phyloP scores from a whole-genome alignment of 2,888 invertebrate genomes.

The Venustoraphidia nigricollis region DNA sequence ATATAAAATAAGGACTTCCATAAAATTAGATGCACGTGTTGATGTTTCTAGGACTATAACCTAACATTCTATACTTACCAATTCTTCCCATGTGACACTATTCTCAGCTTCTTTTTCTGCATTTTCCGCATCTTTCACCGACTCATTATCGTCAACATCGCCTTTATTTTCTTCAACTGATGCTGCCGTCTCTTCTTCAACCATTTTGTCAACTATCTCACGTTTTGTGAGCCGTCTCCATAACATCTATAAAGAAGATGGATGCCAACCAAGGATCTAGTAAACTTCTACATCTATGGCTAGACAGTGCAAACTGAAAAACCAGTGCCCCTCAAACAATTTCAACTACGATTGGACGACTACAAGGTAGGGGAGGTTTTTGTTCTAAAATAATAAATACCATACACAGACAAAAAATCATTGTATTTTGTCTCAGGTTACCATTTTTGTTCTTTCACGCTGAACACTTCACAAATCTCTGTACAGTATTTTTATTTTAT shows the following conservation, averaged over 20 bases:
- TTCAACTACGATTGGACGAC: neutral
- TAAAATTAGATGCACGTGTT: neutral
- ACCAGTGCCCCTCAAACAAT: neutral
- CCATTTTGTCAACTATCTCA: neutral
- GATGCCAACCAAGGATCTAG: no score
- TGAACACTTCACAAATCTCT: constrained; percentile 8
- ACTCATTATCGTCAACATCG: neutral
- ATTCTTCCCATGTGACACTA: constrained; percentile 38
- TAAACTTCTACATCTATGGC: no score
- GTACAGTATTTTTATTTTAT: constrained; percentile 8
- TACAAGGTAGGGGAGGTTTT: neutral
- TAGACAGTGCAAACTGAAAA: no score
- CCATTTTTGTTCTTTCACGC: constrained; percentile 9
- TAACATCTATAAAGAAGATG: neutral
- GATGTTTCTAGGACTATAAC: no score
- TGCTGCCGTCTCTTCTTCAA: neutral
- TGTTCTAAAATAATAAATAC: neutral
- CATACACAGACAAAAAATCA: constrained; percentile 11
- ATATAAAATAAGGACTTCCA: neutral
- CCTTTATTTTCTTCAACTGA: neutral
- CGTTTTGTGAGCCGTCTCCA: neutral
- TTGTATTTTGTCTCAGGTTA: constrained; percentile 12
- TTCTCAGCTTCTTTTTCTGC: constrained; percentile 16
- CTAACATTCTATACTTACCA: constrained; percentile 29
- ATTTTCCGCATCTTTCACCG: constrained; percentile 3